Percentiles rank a stretch among this genome's conserved stretches.
Evolutionary conservation across 2,113 vertebrate genomes (phyloP).

Genomic region (Brachyhypopomus gauderio): DNA sequence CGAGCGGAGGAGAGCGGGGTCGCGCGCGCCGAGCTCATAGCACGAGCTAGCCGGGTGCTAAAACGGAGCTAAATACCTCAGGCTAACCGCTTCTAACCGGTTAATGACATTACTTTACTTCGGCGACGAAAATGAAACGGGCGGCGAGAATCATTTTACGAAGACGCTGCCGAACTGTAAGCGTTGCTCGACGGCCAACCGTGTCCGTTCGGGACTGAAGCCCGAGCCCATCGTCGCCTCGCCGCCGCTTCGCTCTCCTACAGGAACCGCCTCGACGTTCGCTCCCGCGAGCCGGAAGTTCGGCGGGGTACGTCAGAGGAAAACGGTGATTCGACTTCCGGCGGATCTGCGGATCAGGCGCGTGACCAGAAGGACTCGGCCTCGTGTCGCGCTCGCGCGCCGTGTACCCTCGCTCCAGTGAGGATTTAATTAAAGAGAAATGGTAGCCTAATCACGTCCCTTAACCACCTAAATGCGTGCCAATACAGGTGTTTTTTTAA

Average conservation of each 20-base stretch:
- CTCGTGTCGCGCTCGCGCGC: too few species aligned
- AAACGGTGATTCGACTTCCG: background rate
- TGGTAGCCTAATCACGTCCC: too few species aligned
- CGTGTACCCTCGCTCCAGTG: too few species aligned
- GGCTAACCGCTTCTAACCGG: background rate
- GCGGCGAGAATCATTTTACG: background rate
- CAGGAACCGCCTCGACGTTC: background rate
- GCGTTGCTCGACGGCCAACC: background rate
- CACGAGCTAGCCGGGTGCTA: constrained; percentile 33
- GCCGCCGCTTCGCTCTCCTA: background rate
- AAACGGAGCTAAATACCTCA: background rate
- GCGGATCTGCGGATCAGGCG: background rate
- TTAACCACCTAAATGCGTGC: too few species aligned
- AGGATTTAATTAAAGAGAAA: too few species aligned
- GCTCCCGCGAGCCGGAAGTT: background rate
- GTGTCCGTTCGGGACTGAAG: constrained; percentile 5
- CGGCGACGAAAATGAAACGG: constrained; percentile 12
- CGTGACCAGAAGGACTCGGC: background rate
- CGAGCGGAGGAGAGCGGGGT: constrained; percentile 27
- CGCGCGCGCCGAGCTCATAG: constrained; percentile 38
- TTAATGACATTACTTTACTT: background rate
- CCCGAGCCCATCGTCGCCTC: constrained; percentile 30
- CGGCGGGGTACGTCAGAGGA: background rate
- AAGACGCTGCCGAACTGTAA: background rate
- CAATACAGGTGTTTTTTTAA: too few species aligned